Evolutionary conservation across 2,113 vertebrate species (phyloP).

Genomic region (Oncorhynchus keta): DNA sequence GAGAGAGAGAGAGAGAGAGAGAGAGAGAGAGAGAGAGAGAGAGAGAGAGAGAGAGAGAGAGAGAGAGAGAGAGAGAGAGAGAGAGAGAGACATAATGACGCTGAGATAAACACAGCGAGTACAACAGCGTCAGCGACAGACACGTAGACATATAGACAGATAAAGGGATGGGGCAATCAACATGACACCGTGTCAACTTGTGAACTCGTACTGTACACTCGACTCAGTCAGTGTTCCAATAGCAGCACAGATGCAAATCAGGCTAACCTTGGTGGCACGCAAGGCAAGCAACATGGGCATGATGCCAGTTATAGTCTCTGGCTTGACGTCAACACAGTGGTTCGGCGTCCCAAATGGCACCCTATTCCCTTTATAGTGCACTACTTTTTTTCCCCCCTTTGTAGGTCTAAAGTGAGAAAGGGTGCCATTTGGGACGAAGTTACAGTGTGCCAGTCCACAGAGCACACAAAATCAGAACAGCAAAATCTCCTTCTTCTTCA

Average conservation of each 20-base stretch:
- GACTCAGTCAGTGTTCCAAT: conserved; percentile 53
- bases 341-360: neutral
- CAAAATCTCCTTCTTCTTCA: conserved; percentile 8
- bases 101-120: conserved; percentile 9
- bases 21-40: neutral
- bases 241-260: conserved; percentile 66
- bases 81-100: neutral
- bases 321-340: conserved; percentile 30
- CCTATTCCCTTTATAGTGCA: too few species aligned
- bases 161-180: neutral
- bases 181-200: neutral
- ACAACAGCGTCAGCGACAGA: neutral
- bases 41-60: neutral
- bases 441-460: conserved; percentile 11
- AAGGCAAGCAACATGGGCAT: conserved; percentile 54
- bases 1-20: neutral
- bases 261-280: conserved; percentile 66
- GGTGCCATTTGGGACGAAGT: too few species aligned
- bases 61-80: neutral
- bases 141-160: conserved; percentile 5
- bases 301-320: conserved; percentile 40
- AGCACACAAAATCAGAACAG: conserved; percentile 48
- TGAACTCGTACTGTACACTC: neutral
- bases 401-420: too few species aligned
- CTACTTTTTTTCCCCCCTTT: too few species aligned